These are phyloP conservation scores for Antitype chi DNA, from an alignment of 2,888 invertebrate genomes.

Conservation along the genomic window DNA sequence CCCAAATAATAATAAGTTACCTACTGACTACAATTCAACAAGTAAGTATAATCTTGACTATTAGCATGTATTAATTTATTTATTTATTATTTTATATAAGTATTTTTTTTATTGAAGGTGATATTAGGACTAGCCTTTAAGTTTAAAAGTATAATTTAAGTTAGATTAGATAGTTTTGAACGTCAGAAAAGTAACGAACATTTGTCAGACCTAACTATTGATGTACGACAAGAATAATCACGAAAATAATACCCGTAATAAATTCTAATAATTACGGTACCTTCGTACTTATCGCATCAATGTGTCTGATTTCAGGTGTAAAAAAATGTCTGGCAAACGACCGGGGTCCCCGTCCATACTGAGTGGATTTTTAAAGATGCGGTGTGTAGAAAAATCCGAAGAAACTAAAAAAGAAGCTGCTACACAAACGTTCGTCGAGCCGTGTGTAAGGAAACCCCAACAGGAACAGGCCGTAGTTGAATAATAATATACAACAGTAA, in stretches of 20 bases:
- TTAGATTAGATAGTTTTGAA: slow-evolving; percentile 24
- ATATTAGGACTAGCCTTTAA: slow-evolving; percentile 27
- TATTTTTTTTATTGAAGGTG: slow-evolving; percentile 19
- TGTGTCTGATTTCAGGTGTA: slow-evolving; percentile 32
- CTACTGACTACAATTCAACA: slow-evolving; percentile 34
- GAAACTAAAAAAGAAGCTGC: slow-evolving; percentile 25
- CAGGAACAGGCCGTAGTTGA: too few species aligned
- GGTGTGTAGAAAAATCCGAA: slow-evolving; percentile 20
- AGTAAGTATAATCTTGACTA: slow-evolving; percentile 39
- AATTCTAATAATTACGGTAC: slow-evolving; percentile 25
- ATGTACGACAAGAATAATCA: slow-evolving; percentile 20
- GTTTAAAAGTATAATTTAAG: slow-evolving; percentile 26
- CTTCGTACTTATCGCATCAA: slow-evolving; percentile 16
- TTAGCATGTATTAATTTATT: slow-evolving; percentile 34
- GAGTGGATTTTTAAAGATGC: slow-evolving; percentile 34
- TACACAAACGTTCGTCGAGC: slow-evolving; percentile 27
- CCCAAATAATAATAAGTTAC: slow-evolving; percentile 30
- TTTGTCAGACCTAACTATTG: slow-evolving; percentile 21
- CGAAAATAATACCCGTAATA: slow-evolving; percentile 31
- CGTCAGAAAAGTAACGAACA: slow-evolving; percentile 27
- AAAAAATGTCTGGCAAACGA: slow-evolving; percentile 33
- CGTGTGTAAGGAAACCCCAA: too few species aligned
- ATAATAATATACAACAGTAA: too few species aligned
- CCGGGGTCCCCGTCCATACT: slow-evolving; percentile 35
- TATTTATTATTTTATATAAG: slow-evolving; percentile 20